Evolutionary conservation across 2,797 vertebrate genomes (phyloP).

Genomic region (Leucoraja ocellata): DNA sequence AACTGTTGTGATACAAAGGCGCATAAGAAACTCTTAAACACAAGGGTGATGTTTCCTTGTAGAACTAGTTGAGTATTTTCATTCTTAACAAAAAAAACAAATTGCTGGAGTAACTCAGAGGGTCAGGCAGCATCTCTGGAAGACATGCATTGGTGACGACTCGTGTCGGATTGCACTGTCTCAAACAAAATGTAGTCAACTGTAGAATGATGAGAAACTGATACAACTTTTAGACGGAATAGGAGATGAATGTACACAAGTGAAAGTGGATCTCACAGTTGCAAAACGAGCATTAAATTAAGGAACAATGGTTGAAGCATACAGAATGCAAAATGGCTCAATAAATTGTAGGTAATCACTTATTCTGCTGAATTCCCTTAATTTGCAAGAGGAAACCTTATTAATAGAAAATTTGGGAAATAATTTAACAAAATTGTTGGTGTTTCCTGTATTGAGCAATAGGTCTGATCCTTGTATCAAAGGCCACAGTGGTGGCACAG

Average conservation of each 20-base stretch:
- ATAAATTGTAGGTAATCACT: background rate
- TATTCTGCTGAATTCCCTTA: background rate
- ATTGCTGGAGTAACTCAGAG: too few relatives aligned
- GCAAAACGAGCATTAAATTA: background rate
- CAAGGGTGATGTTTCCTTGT: background rate
- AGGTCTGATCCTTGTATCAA: background rate
- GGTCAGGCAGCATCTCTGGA: too few relatives aligned
- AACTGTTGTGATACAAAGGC: background rate
- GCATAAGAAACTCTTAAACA: background rate
- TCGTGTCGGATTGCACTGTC: background rate
- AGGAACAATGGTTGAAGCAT: background rate
- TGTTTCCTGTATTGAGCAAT: background rate
- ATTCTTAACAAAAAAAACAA: too few relatives aligned
- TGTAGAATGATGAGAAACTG: background rate
- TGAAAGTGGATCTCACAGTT: background rate
- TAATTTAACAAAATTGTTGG: background rate
- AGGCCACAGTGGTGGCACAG: background rate
- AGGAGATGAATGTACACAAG: background rate
- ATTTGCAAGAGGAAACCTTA: background rate
- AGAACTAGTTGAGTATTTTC: background rate
- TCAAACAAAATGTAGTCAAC: constrained; percentile 9
- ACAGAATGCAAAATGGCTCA: background rate
- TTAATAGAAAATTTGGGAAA: background rate
- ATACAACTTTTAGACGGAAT: background rate
- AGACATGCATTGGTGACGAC: too few relatives aligned